These are phyloP conservation scores for Loxodonta africana DNA, from an alignment of 2,113 vertebrate species.

Conservation along the genomic window DNA sequence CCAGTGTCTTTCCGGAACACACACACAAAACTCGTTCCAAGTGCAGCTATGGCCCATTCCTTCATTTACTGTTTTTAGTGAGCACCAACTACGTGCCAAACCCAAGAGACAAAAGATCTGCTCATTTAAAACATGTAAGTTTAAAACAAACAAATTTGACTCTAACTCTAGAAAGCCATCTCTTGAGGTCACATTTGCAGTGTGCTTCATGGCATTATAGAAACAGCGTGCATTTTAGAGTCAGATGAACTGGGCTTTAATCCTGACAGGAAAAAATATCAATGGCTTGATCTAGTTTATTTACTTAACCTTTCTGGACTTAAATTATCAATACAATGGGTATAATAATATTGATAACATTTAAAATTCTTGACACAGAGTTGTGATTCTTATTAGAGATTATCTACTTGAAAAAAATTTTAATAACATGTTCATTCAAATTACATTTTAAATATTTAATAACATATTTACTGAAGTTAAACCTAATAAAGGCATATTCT, in stretches of 20 bases:
- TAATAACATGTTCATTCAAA: constrained; percentile 19
- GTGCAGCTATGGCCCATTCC: not conserved
- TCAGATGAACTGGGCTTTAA: not conserved
- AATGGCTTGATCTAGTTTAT: not conserved
- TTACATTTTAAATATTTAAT: not conserved
- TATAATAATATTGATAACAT: not conserved
- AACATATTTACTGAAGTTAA: constrained; percentile 31
- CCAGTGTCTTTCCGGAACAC: not conserved
- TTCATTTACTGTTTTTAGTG: not conserved
- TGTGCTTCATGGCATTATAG: not conserved
- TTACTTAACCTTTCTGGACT: not conserved
- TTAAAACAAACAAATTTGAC: constrained; percentile 47
- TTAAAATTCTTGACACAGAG: not conserved
- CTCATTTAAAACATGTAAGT: not conserved
- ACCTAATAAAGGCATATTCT: not conserved
- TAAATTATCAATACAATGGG: not conserved
- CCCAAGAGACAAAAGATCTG: not conserved
- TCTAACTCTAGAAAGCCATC: not conserved
- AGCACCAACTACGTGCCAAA: not conserved
- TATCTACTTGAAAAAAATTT: not conserved
- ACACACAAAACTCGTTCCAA: not conserved
- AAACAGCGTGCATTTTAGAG: not conserved
- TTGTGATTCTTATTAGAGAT: constrained; percentile 7
- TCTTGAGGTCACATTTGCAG: not conserved
- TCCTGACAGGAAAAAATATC: not conserved